A percentile compares a stretch with the other conserved stretches of the same genome.
Evolutionary conservation across 2,113 vertebrate species (phyloP).

Genomic region (Hipposideros armiger): DNA sequence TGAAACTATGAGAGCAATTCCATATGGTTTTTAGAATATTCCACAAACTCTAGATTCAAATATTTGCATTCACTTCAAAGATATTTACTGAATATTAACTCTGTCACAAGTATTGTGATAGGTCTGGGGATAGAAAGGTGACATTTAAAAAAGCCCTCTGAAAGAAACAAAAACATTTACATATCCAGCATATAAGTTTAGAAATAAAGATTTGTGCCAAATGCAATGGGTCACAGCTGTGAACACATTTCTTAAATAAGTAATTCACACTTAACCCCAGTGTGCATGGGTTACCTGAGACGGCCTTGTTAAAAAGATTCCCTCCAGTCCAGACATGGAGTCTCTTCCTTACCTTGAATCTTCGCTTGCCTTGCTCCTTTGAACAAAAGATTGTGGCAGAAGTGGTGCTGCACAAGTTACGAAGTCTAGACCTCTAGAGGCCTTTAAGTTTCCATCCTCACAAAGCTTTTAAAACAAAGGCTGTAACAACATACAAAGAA

Average conservation of each 20-base stretch:
- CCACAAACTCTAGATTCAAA: conserved; percentile 40
- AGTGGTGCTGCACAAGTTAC: background rate
- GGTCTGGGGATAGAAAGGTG: background rate
- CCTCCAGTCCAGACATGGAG: background rate
- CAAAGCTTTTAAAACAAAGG: background rate
- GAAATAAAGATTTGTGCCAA: conserved; percentile 22
- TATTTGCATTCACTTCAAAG: background rate
- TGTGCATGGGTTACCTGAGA: background rate
- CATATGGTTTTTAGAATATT: background rate
- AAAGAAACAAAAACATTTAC: conserved; percentile 8
- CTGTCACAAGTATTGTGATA: background rate
- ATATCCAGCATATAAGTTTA: background rate
- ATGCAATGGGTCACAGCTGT: conserved; percentile 7
- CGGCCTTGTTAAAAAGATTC: conserved; percentile 5
- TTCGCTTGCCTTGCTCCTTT: conserved; percentile 22
- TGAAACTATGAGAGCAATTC: background rate
- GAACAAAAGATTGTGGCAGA: background rate
- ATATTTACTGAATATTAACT: background rate
- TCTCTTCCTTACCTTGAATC: conserved; percentile 7
- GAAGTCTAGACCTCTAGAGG: background rate
- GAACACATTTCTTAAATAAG: background rate
- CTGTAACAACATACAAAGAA: no score
- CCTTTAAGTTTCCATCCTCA: conserved; percentile 23
- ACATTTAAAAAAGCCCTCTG: background rate
- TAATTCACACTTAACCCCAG: background rate